Evolutionary conservation across 2,888 invertebrate species (phyloP), one percentile per base, ranked within the genome.

Genomic region (Pyrrhia umbra): DNA sequence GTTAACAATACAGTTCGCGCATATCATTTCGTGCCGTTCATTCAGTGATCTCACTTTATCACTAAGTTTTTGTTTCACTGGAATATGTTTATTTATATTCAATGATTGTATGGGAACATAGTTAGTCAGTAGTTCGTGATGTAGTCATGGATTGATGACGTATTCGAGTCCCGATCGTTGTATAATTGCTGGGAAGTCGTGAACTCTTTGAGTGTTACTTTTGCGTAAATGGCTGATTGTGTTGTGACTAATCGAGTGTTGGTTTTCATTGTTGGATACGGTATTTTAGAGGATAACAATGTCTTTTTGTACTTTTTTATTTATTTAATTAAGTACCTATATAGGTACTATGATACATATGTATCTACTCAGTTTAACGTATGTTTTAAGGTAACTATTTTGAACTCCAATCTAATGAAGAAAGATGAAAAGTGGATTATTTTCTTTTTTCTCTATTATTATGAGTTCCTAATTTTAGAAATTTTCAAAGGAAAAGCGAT

Each of bases 241-340:
- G 65, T 83, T 92, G 91, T 92, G 92, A 92, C 92, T 92, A 92
- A 92, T 91, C 90, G 84, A 50, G 15, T 46, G 64, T 21, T n/a
- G 51, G 90, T 87, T 81, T 89, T 84, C 92, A 86, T 81, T 85
- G 69, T 54, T n/a, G n/a, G 34, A 5, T 2, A 1, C 1, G 25
- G 15, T 5, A 18, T 37, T 1, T 20, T 40, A 46, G 9, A 27
- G 6, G 10, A n/a, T n/a, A n/a, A n/a, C n/a, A n/a, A n/a, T n/a
- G 9, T 5, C 13, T 34, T 34, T 34, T 34, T 34, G 9, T 34
- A 2, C 4, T 34, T 39, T 39, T 6, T n/a, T n/a, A n/a, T n/a
- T n/a, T n/a, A n/a, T n/a, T n/a, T n/a, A n/a, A n/a, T n/a, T n/a
- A n/a, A n/a, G n/a, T n/a, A n/a, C n/a, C n/a, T n/a, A n/a, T n/a